Percentiles rank a stretch among this genome's conserved stretches.
Evolutionary conservation across 2,888 invertebrate species (phyloP).

Genomic region (Apamea sordens): DNA sequence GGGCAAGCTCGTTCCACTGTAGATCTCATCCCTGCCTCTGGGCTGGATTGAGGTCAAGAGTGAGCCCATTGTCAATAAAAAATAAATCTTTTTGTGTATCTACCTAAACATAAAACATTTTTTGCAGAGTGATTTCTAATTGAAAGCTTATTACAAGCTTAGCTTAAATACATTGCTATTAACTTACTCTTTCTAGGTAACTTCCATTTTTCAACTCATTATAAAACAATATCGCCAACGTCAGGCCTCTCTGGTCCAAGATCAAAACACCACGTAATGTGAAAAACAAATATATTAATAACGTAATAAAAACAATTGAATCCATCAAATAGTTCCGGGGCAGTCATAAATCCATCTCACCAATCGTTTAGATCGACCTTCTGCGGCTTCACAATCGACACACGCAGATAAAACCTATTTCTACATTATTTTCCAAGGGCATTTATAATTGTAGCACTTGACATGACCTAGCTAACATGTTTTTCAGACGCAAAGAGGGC

Average conservation of each 20-base stretch:
- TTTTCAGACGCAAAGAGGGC: not conserved
- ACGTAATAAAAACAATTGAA: constrained; percentile 18
- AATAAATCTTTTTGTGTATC: not conserved
- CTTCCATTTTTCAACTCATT: not conserved
- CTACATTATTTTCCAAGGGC: constrained; percentile 19
- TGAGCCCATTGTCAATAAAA: too few relatives aligned
- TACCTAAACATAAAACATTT: not conserved
- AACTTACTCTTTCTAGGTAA: not conserved
- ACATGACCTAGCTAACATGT: too few relatives aligned
- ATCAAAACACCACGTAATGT: constrained; percentile 8
- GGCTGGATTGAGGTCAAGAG: too few relatives aligned
- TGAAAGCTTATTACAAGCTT: not conserved
- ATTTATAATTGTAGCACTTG: not conserved
- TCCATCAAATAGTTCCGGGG: constrained; percentile 15
- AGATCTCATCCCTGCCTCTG: too few relatives aligned
- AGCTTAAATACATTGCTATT: too few relatives aligned
- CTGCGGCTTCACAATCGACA: constrained; percentile 48
- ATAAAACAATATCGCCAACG: too few relatives aligned
- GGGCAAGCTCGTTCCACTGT: too few relatives aligned
- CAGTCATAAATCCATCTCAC: constrained; percentile 42
- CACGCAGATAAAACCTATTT: constrained; percentile 27
- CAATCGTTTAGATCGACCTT: constrained; percentile 44
- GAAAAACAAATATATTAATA: constrained; percentile 30
- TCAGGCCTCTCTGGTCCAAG: too few relatives aligned
- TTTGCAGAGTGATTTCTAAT: not conserved